Evolutionary conservation across 2,888 invertebrate genomes (phyloP).

Genomic region (Erebia aethiops): DNA sequence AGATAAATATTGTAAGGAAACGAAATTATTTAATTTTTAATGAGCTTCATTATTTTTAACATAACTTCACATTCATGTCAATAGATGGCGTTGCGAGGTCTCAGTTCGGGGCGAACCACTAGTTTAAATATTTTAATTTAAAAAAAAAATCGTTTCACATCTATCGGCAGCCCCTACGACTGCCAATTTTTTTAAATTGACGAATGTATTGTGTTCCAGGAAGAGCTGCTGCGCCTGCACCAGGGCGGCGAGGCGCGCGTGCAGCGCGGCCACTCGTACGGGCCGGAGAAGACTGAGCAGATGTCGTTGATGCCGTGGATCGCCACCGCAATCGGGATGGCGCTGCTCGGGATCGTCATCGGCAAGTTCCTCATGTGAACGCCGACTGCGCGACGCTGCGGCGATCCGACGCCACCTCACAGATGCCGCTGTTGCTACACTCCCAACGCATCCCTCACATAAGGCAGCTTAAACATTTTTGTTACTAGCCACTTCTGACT

Average conservation of each 20-base stretch:
- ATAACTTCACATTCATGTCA: no score
- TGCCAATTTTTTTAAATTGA: no score
- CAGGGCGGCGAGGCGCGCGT: constrained; percentile 66
- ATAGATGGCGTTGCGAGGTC: no score
- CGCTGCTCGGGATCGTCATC: constrained; percentile 88
- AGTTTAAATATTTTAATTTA: no score
- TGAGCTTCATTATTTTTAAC: no score
- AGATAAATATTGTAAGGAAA: no score
- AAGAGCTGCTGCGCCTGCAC: constrained; percentile 86
- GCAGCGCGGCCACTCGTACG: constrained; percentile 70
- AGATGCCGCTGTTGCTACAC: constrained; percentile 64
- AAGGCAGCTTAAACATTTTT: constrained; percentile 57
- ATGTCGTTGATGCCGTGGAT: constrained; percentile 85
- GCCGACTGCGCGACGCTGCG: constrained; percentile 51
- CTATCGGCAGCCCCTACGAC: no score
- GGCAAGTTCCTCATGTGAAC: constrained; percentile 93
- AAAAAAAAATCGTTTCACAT: no score
- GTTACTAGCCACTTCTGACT: constrained; percentile 47
- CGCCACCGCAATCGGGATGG: constrained; percentile 86
- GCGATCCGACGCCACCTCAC: constrained; percentile 54
- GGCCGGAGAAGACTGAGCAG: constrained; percentile 84
- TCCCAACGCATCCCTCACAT: constrained; percentile 61
- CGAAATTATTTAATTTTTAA: no score
- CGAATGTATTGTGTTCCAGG: constrained; percentile 60
- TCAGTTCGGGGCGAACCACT: no score